phyloP scores from a whole-genome alignment of 2,888 invertebrate genomes.

The Sesia bembeciformis region DNA sequence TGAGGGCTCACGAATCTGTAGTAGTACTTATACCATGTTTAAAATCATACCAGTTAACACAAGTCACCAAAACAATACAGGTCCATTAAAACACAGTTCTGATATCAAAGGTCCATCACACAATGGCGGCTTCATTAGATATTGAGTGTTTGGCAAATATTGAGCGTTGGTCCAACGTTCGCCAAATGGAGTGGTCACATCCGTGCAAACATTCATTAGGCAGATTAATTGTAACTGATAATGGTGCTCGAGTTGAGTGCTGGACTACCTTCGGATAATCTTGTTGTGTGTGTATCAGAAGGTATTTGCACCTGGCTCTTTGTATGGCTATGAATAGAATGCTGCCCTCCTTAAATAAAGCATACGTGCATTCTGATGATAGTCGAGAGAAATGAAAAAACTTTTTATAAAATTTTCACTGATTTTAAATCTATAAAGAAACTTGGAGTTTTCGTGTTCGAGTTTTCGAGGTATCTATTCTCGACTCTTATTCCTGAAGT shows the following conservation, averaged over 20 bases:
- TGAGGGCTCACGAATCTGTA: no score
- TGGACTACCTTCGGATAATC: constrained; percentile 24
- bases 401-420: no score
- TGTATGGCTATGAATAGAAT: no score
- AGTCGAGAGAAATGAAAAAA: no score
- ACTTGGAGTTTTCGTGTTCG: no score
- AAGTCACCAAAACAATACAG: not conserved
- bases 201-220: constrained; percentile 64
- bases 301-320: no score
- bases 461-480: no score
- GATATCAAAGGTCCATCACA: not conserved
- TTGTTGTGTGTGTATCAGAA: not conserved
- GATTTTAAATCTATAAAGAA: no score
- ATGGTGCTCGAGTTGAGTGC: constrained; percentile 46
- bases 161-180: constrained; percentile 48
- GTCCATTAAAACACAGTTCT: not conserved
- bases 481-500: no score
- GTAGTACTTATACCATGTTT: no score
- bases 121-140: constrained; percentile 45
- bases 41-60: not conserved
- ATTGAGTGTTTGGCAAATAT: constrained; percentile 57
- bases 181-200: constrained; percentile 52
- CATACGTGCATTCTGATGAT: no score
- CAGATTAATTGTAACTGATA: constrained; percentile 66
- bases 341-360: no score